Evolutionary conservation across 2,797 vertebrate genomes (phyloP).

Genomic region (Pantherophis alleghaniensis): DNA sequence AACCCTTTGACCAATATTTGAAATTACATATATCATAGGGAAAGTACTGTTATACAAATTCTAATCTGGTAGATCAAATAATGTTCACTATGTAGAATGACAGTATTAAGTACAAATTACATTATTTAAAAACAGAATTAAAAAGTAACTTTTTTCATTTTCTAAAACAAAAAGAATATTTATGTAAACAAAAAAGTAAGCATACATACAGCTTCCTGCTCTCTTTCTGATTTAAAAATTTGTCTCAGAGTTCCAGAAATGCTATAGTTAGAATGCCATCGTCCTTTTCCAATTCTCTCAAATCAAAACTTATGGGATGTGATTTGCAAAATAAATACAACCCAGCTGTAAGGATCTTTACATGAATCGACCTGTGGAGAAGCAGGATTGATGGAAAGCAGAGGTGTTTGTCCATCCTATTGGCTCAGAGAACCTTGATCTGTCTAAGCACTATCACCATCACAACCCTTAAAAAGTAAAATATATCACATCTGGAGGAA

Average conservation of each 20-base stretch:
- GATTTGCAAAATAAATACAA: background rate
- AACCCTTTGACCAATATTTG: background rate
- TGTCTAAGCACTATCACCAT: background rate
- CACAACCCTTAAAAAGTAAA: background rate
- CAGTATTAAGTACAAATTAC: background rate
- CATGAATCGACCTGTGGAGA: background rate
- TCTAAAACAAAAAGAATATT: background rate
- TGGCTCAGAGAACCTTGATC: background rate
- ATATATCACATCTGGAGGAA: slow-evolving; percentile 26
- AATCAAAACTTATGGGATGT: background rate
- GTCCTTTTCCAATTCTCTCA: background rate
- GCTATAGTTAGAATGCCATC: background rate
- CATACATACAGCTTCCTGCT: slow-evolving; percentile 21
- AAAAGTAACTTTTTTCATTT: background rate
- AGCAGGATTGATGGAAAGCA: background rate
- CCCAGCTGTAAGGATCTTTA: background rate
- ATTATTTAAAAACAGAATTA: background rate
- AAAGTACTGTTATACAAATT: background rate
- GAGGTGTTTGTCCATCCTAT: background rate
- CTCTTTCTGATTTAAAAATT: background rate
- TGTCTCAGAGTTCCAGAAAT: background rate
- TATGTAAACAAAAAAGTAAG: slow-evolving; percentile 42
- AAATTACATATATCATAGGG: background rate
- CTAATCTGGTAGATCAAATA: background rate
- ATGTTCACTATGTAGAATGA: background rate